These are phyloP conservation scores for Hipposideros armiger DNA, from an alignment of 2,113 vertebrate species.

Conservation along the genomic window DNA sequence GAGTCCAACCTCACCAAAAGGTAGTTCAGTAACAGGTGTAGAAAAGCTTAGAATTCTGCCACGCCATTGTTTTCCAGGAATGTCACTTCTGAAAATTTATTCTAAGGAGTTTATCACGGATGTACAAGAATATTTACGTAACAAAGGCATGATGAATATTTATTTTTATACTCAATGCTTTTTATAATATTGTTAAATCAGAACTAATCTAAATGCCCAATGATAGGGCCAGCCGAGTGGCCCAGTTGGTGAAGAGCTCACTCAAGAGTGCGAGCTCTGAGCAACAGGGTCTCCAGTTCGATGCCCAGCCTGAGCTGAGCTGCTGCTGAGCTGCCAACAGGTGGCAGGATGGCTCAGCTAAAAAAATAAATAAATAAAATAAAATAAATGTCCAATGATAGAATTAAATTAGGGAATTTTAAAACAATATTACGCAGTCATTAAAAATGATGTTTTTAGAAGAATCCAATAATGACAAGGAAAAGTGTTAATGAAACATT, in stretches of 20 bases:
- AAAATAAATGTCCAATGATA: not conserved
- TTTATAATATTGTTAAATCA: not conserved
- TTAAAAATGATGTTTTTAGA: not conserved
- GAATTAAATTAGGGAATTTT: not conserved
- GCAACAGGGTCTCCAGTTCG: too few species aligned
- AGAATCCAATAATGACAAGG: not conserved
- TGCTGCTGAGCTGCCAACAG: too few species aligned
- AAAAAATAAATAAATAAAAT: too few species aligned
- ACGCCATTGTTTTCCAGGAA: not conserved
- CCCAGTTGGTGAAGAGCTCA: too few species aligned
- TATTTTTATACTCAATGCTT: not conserved
- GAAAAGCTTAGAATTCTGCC: not conserved
- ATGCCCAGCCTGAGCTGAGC: too few species aligned
- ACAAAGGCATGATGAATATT: not conserved
- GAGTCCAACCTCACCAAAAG: slow-evolving; percentile 3
- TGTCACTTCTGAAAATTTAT: not conserved
- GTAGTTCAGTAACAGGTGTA: not conserved
- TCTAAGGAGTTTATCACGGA: not conserved
- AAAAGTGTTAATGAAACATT: not conserved
- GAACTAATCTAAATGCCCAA: not conserved
- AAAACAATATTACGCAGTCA: not conserved
- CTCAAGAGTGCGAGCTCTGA: too few species aligned
- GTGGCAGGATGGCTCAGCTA: too few species aligned
- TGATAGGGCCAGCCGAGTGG: not conserved
- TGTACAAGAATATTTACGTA: not conserved